Base-by-base conservation (phyloP, 2,888 invertebrate genomes). In the Marasmarcha lunaedactyla region DNA sequence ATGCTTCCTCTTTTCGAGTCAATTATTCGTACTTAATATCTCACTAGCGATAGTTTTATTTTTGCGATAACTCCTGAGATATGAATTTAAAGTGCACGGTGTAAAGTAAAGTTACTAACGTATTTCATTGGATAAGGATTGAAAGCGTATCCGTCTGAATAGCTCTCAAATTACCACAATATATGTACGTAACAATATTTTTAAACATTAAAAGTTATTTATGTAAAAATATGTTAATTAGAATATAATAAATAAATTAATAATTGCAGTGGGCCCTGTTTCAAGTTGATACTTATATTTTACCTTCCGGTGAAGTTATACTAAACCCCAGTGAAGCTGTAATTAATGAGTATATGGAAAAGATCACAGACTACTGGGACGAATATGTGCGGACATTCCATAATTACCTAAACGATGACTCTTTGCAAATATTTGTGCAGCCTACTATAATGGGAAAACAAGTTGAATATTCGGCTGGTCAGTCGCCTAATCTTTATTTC, bases 401-500 rank as follows among this genome's bases (percentile, higher is more conserved):
- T 48, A 89, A 91, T 42, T 89, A 90, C 40, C 86, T 94, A 1
- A 88, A 89, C 30, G 94, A 95, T 52, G 74, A 87, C 1, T 66
- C 84, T 14, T 89, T 91, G 53, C 84, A 87, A 52, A 87, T 89
- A 38, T 94, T 94, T 54, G 93, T 92, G 2, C 89, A 90, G 88
- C 95, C 95, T 0, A 87, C 90, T 12, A 91, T 95, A 45, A 93
- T 94, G 86, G 91, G 90, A 12, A 91, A 92, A 55, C 87, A 89
- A 56, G 92, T 94, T 50, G 90, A 92, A 34, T 87, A 91, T 61
- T 87, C 91, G 0, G 90, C 90, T 40, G 92, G 92, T 1, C 81
- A 85, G 15, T 88, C 93, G 0, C 94, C 94, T 0, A 87, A 88
- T 44, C 71, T 95, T 25, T 76, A 85, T 33, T 89, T 88, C 51